A percentile compares a stretch with the other conserved stretches of the same genome.
These are phyloP conservation scores for Creontiades dilutus DNA, from an alignment of 2,888 invertebrate genomes.

Conservation along the genomic window DNA sequence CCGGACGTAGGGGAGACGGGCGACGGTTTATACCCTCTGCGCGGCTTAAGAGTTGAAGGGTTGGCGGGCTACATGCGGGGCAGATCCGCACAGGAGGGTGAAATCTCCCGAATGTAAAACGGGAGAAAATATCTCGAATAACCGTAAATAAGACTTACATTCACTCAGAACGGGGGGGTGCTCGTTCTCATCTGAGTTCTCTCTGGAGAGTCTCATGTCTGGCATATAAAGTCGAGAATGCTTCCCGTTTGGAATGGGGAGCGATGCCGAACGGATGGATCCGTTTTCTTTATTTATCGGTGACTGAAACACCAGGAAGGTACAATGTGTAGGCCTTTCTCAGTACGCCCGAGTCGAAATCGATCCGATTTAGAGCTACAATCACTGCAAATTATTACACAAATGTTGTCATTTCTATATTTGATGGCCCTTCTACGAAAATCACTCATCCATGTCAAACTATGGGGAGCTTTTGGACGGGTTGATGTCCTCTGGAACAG, in stretches of 20 bases:
- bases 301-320: neutral
- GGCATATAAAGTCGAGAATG: conserved; percentile 32
- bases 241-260: neutral
- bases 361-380: neutral
- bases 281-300: conserved; percentile 29
- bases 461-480: too few relatives aligned
- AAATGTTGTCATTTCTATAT: too few relatives aligned
- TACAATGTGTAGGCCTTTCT: neutral
- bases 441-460: too few relatives aligned
- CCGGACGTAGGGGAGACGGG: neutral
- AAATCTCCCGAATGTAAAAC: conserved; percentile 43
- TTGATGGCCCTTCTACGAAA: too few relatives aligned
- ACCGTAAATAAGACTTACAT: conserved; percentile 53
- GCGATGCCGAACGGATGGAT: conserved; percentile 22
- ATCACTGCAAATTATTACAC: too few relatives aligned
- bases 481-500: too few relatives aligned
- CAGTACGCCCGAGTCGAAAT: neutral
- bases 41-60: conserved; percentile 43
- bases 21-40: conserved; percentile 48
- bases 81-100: conserved; percentile 26
- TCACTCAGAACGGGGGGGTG: neutral
- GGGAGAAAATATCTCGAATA: conserved; percentile 41
- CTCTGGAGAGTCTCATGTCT: neutral
- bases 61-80: neutral
- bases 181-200: conserved; percentile 16